phyloP scores from a whole-genome alignment of 2,113 vertebrate genomes.

The Hyperopisus bebe region DNA sequence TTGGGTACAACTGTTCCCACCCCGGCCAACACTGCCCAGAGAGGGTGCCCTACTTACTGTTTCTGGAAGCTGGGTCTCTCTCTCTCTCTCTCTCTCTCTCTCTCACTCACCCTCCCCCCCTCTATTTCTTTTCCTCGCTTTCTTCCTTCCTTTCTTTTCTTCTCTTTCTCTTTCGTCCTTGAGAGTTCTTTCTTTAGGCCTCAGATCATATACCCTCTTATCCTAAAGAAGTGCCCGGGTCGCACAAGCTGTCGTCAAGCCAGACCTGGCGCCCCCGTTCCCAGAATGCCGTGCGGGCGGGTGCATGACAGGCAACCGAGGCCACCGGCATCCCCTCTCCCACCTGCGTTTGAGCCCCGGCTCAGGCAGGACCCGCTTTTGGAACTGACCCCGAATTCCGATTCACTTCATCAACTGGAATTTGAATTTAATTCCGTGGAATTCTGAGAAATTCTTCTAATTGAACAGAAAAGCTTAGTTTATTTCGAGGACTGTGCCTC shows the following conservation, averaged over 20 bases:
- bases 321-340: neutral
- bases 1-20: conserved; percentile 67
- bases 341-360: neutral
- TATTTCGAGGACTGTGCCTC: neutral
- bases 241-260: neutral
- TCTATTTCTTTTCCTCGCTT: neutral
- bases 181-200: neutral
- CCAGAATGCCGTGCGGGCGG: neutral
- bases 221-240: neutral
- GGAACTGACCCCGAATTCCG: neutral
- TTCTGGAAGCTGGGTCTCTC: conserved; percentile 37
- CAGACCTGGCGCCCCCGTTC: neutral
- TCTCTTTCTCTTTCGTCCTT: neutral
- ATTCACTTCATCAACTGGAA: neutral
- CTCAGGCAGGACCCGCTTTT: neutral
- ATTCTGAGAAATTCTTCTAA: conserved; percentile 6
- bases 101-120: neutral
- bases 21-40: conserved; percentile 64
- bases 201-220: neutral
- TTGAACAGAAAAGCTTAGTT: conserved; percentile 3
- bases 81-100: neutral
- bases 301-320: neutral
- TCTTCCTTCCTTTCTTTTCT: neutral
- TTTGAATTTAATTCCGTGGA: neutral
- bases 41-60: conserved; percentile 70